Conservation (phyloP, 1,140 invertebrate species). For the Nasonia vitripennis region DNA sequence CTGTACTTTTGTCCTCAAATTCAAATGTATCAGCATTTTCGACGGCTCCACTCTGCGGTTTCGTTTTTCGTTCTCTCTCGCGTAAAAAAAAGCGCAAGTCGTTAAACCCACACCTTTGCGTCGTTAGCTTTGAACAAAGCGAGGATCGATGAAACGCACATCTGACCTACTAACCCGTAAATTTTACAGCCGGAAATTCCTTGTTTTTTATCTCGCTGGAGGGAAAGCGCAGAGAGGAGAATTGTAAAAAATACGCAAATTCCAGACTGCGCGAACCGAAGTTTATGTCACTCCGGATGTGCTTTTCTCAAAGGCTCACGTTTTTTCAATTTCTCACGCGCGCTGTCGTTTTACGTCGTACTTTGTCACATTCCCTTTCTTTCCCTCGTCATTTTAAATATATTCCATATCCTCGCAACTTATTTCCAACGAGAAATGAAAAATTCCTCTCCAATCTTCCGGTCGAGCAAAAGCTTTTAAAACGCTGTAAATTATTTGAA, state of each 20-base stretch:
- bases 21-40: not conserved
- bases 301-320: not conserved
- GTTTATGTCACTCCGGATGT: not conserved
- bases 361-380: not conserved
- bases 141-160: not conserved
- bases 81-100: not conserved
- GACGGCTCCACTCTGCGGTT: not conserved
- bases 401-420: not conserved
- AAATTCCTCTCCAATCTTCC: not conserved
- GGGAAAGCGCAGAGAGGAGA: not conserved
- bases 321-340: not conserved
- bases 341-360: not conserved
- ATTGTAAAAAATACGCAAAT: not conserved
- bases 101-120: not conserved
- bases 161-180: not conserved
- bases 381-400: not conserved
- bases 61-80: not conserved
- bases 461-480: too few relatives aligned
- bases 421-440: not conserved
- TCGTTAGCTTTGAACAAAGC: not conserved
- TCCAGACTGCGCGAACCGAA: not conserved
- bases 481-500: too few relatives aligned
- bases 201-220: not conserved
- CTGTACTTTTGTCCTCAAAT: not conserved
- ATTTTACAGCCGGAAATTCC: not conserved